Evolutionary conservation across 2,797 vertebrate species (phyloP).

Genomic region (Coilia nasus): DNA sequence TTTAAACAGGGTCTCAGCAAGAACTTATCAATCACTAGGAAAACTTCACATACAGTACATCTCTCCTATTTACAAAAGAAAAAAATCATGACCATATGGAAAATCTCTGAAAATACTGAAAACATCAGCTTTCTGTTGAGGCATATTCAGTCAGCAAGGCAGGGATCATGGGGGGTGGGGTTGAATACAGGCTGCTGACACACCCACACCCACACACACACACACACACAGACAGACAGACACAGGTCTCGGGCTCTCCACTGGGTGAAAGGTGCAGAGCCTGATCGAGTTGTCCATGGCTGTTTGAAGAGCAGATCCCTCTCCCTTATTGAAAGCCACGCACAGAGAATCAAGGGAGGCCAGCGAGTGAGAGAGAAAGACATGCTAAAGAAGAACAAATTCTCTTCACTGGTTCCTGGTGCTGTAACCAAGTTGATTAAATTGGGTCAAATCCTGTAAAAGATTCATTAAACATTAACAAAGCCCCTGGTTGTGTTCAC

Average conservation of each 20-base stretch:
- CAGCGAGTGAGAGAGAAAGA: not conserved
- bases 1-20: not conserved
- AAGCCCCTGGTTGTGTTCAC: slow-evolving; percentile 33
- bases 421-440: slow-evolving; percentile 31
- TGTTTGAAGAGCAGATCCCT: not conserved
- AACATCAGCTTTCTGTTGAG: not conserved
- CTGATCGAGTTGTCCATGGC: not conserved
- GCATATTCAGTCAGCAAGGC: not conserved
- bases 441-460: slow-evolving; percentile 29
- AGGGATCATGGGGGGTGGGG: too few relatives aligned
- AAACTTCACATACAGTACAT: not conserved
- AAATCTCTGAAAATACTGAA: not conserved
- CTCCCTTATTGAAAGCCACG: not conserved
- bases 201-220: too few relatives aligned
- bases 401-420: slow-evolving; percentile 2
- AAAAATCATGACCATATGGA: not conserved
- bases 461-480: slow-evolving; percentile 37
- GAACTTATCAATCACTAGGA: not conserved
- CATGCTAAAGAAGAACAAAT: not conserved
- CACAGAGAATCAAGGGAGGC: not conserved
- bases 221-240: too few relatives aligned
- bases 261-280: not conserved
- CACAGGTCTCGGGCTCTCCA: not conserved
- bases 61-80: not conserved
- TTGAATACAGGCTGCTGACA: too few relatives aligned